Conservation (phyloP, 2,888 invertebrate species). For the Agonopterix alstromeriana region DNA sequence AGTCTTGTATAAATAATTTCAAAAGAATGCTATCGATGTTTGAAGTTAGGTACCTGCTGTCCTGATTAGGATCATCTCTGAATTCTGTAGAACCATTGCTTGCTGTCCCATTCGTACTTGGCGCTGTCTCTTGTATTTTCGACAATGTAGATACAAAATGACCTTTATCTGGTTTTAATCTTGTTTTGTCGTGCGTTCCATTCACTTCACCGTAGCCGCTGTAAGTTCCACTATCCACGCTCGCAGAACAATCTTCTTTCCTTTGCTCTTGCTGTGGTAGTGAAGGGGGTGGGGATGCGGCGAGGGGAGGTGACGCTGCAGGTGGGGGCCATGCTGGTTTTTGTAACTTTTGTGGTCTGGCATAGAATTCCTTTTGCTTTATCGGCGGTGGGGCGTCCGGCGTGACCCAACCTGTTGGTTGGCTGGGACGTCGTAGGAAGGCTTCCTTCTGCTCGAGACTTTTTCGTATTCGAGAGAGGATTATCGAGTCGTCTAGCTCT, state of each 20-base stretch:
- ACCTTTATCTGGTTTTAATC: constrained; percentile 58
- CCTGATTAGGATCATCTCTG: constrained; percentile 57
- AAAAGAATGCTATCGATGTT: background rate
- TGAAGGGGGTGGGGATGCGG: constrained; percentile 79
- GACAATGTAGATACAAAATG: constrained; percentile 78
- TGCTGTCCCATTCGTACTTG: constrained; percentile 51
- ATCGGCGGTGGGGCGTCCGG: constrained; percentile 70
- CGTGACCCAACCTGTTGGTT: constrained; percentile 78
- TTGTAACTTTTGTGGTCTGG: constrained; percentile 86
- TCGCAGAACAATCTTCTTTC: constrained; percentile 67
- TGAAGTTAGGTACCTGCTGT: constrained; percentile 55
- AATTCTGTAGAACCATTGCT: constrained; percentile 61
- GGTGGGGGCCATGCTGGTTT: constrained; percentile 84
- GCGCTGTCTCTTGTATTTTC: constrained; percentile 79
- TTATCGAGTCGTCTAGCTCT: constrained; percentile 82
- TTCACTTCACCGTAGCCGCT: constrained; percentile 67
- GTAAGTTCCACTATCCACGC: constrained; percentile 64
- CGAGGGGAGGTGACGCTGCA: constrained; percentile 53
- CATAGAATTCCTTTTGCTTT: constrained; percentile 84
- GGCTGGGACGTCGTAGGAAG: constrained; percentile 86
- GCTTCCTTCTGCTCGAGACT: constrained; percentile 94
- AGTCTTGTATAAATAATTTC: background rate
- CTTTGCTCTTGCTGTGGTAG: constrained; percentile 41
- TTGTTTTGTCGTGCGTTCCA: constrained; percentile 51
- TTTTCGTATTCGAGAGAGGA: constrained; percentile 86